A percentile compares a stretch with the other conserved stretches of the same genome.
Evolutionary conservation across 2,797 vertebrate genomes (phyloP).

Genomic region (Amblyopsis hoosieri): DNA sequence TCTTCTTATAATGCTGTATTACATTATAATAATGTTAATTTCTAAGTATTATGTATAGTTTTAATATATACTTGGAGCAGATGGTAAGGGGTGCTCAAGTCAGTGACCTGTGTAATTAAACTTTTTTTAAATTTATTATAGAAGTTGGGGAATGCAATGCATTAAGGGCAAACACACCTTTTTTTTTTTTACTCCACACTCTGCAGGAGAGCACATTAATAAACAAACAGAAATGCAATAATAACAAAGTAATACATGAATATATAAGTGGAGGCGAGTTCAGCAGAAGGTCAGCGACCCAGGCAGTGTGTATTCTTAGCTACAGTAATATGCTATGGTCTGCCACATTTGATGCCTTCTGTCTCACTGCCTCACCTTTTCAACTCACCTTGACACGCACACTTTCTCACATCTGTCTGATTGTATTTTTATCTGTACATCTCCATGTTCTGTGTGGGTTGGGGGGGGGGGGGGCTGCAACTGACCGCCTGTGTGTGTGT

Average conservation of each 20-base stretch:
- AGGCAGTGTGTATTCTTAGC: constrained; percentile 55
- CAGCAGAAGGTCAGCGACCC: constrained; percentile 39
- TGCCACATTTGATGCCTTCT: constrained; percentile 21
- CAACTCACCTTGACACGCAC: not conserved
- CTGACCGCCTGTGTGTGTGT: constrained; percentile 12
- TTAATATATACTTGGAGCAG: not conserved
- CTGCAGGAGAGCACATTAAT: not conserved
- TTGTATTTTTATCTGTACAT: not conserved
- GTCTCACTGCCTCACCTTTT: not conserved
- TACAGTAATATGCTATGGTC: constrained; percentile 35
- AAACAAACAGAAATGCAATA: not conserved
- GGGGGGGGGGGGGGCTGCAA: constrained; percentile 20
- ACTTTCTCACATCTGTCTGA: constrained; percentile 1
- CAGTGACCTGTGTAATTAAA: constrained; percentile 7
- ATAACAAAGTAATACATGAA: constrained; percentile 12
- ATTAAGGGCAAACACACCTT: not conserved
- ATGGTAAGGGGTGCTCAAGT: not conserved
- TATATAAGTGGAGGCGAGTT: constrained; percentile 33
- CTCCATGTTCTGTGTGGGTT: constrained; percentile 20
- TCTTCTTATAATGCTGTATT: too few species aligned
- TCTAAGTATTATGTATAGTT: not conserved
- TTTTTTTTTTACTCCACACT: constrained; percentile 17
- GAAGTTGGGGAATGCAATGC: constrained; percentile 2
- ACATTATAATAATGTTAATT: too few species aligned
- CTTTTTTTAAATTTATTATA: constrained; percentile 21